phyloP scores from a whole-genome alignment of 2,797 vertebrate species.

The Chelon labrosus region DNA sequence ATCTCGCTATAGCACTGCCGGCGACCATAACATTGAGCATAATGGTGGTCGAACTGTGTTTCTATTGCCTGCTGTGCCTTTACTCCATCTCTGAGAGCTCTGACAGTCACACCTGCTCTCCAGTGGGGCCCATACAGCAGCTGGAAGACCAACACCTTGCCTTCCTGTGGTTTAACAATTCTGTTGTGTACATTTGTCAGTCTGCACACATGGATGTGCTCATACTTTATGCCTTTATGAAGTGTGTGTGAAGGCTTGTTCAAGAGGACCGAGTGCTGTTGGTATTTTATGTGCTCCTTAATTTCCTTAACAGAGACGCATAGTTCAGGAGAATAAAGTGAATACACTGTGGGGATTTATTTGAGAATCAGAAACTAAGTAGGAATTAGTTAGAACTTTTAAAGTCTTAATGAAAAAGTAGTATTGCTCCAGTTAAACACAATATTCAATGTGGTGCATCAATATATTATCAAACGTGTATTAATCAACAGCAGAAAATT shows the following conservation, averaged over 20 bases:
- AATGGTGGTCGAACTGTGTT: constrained; percentile 44
- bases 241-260: constrained; percentile 26
- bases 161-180: constrained; percentile 71
- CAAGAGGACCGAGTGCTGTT: background rate
- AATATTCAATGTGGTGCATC: background rate
- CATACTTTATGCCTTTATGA: constrained; percentile 46
- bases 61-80: constrained; percentile 56
- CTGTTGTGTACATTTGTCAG: constrained; percentile 60
- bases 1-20: constrained; percentile 46
- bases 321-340: background rate
- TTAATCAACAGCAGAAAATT: background rate
- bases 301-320: constrained; percentile 7
- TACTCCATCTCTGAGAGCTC: constrained; percentile 39
- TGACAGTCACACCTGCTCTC: constrained; percentile 78
- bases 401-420: background rate
- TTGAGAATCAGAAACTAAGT: background rate
- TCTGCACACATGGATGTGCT: constrained; percentile 46
- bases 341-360: background rate
- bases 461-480: background rate
- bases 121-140: constrained; percentile 54
- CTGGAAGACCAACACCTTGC: constrained; percentile 67
- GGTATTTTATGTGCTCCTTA: background rate
- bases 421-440: background rate
- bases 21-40: constrained; percentile 57
- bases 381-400: background rate